Evolutionary conservation across 2,113 vertebrate species (phyloP), one percentile per base, ranked within the genome.

Genomic region (Reinhardtius hippoglossoides): DNA sequence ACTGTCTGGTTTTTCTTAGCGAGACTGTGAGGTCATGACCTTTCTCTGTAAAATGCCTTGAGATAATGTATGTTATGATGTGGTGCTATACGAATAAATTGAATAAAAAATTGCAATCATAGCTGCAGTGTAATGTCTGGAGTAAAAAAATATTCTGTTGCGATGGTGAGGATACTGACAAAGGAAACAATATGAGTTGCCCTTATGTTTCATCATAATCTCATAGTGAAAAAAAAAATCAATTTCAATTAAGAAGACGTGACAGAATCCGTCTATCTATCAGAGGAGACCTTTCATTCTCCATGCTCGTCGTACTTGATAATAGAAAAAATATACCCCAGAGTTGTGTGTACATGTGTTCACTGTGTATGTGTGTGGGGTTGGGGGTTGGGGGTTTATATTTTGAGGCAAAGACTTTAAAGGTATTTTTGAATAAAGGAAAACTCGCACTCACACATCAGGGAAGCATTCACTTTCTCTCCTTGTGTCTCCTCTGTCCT

Each of bases 131-230:
- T 24, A 20, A 61, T 64, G 37, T 79, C 56, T 67, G 1, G 20
- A 27, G 9, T 3, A 66, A 62, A 74, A 67, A 67, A 46, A 42
- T 57, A 23, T 71, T 77, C 46, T 63, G 24, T 27, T 26, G 72
- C 59, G 56, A 61, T 57, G 67, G 27, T 31, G 57, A 14, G 35
- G 60, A 76, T 71, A 23, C 24, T 74, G 52, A 67, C 18, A 60
- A 76, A 74, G 71, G 54, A 80, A 88, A 87, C 60, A 35, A 67
- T 12, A 37, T 4, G 16, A 10, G 14, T 79, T 85, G 66, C 82
- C 46, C 44, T 50, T 81, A 69, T 81, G 55, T 90, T 90, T 83
- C 75, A 82, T 85, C 82, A 90, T 74, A 55, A 78, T 55, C 61
- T 59, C 21, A 10, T 24, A 59, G 5, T 31, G 31, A 31, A 31